Base-by-base conservation (phyloP, 2,888 invertebrate genomes). In the Cryptocephalus moraei region DNA sequence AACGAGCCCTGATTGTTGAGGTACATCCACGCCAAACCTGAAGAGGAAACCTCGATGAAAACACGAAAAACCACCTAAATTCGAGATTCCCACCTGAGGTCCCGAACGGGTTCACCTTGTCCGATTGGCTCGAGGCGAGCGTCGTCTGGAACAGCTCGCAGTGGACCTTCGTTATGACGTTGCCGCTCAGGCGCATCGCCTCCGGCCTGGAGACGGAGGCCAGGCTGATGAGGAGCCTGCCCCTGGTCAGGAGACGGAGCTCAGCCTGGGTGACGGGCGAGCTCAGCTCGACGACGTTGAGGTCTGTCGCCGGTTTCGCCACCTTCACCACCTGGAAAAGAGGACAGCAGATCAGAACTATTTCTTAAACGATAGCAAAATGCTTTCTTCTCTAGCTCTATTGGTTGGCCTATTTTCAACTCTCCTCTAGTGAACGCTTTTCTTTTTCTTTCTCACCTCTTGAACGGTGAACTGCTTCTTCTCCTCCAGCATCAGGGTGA, bases 81-180 rank as follows among this genome's bases (percentile, higher is more conserved):
- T 22, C 22, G 6, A 22, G 3, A 2, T 22, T 22, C 22, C 6
- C 22, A 22, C 22, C 22, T 31, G 75, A 79, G 51, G 79, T 57
- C 65, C 74, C 51, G 61, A 73, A 53, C 13, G 62, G 58, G 47
- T 64, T 62, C n/a, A 56, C 56, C 13, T 56, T 60, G 31, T 63
- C 61, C 33, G 56, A 61, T 48, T 49, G 73, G 69, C 62, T 77
- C 73, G 68, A 64, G 1, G 81, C 71, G 38, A 87, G 64, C 0
- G 84, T 75, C 0, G 86, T 79, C 62, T 90, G 87, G 66, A 86
- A 89, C 46, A 90, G 73, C 67, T 91, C 90, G 62, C 91, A 91
- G 0, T 84, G 80, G 0, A 83, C 81, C 57, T 86, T 78, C 10
- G 88, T 84, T 22, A 83, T 75, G 1, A 91, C 82, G 43, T 59